Base-by-base conservation (phyloP, 1,140 invertebrate species). In the Aethina tumida region DNA sequence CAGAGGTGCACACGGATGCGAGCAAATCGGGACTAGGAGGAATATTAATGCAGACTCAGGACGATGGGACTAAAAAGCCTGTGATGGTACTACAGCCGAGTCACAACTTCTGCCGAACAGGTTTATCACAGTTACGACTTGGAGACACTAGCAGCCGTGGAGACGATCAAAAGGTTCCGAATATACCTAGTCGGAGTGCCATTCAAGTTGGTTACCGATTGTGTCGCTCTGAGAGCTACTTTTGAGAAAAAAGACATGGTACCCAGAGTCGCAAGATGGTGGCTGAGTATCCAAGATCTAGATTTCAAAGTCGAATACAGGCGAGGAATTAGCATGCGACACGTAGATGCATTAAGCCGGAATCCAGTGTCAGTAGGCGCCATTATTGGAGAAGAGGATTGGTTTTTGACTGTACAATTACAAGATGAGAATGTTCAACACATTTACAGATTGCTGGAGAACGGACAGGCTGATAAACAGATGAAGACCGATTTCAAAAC, bases 301-400 rank as follows among this genome's bases (percentile, higher is more conserved):
- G 27, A 50, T 18, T 55, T 58, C 33, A 36, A 43, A 9, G 35
- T 61, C 8, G 37, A 49, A 34, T 45, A 59, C 48, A 16, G 56
- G 22, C 30, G 47, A 2, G 56, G 56, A 7, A 29, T 17, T 10
- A 40, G 40, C 6, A 55, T 57, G 50, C 24, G 12, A 7, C 57
- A 60, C 48, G 52, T 49, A 1, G 59, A 60, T 33, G 47, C 51
- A 6, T 33, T 61, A 8, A 58, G 55, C 39, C 24, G 55, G 37
- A 54, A 55, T 38, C 27, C 39, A 21, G 37, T 15, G 2, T 21
- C 20, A 2, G n/a, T 24, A 25, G 26, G 39, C 9, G n/a, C 32
- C 3, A 35, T 27, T 8, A 35, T 34, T 15, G 25, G 39, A 28
- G 1, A 36, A 12, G 21, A 36, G 5, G 49, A 50, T 25, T 51